These are phyloP conservation scores for zebrafish (Danio rerio) DNA, from an alignment of 2,113 vertebrate genomes.

Conservation along the genomic window DNA sequence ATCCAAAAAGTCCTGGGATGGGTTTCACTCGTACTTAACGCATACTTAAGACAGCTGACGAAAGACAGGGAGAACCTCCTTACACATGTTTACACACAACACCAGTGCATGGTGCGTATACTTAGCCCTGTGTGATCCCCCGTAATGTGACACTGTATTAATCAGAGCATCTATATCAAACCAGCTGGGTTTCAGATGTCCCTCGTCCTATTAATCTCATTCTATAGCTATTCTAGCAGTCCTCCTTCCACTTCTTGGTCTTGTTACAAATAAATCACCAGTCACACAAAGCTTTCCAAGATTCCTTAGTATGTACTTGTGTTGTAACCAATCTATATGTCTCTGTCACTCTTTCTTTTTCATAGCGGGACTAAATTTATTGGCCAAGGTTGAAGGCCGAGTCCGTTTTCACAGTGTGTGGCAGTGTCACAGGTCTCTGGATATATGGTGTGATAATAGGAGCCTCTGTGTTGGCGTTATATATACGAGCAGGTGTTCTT, in stretches of 20 bases:
- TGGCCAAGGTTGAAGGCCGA: not conserved
- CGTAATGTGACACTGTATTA: conserved; percentile 11
- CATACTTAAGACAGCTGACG: conserved; percentile 43
- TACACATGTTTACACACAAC: conserved; percentile 18
- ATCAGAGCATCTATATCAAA: conserved; percentile 22
- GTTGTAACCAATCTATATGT: not conserved
- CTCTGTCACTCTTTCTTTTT: not conserved
- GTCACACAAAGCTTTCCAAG: not conserved
- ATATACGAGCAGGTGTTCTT: not conserved
- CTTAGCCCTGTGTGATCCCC: not conserved
- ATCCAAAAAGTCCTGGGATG: not conserved
- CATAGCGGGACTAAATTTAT: conserved; percentile 23
- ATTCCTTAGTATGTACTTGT: not conserved
- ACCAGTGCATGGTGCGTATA: conserved; percentile 17
- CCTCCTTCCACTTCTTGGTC: not conserved
- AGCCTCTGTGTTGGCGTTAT: not conserved
- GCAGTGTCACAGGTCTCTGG: conserved; percentile 4
- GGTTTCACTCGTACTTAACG: conserved; percentile 5
- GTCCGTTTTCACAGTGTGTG: not conserved
- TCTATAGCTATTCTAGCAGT: not conserved
- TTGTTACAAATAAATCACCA: not conserved
- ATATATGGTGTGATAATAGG: not conserved
- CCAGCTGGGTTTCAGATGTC: conserved; percentile 9
- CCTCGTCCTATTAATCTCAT: not conserved
- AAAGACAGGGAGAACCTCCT: conserved; percentile 30